phyloP scores from a whole-genome alignment of 1,140 invertebrate genomes.

The Drosophila neocordata region DNA sequence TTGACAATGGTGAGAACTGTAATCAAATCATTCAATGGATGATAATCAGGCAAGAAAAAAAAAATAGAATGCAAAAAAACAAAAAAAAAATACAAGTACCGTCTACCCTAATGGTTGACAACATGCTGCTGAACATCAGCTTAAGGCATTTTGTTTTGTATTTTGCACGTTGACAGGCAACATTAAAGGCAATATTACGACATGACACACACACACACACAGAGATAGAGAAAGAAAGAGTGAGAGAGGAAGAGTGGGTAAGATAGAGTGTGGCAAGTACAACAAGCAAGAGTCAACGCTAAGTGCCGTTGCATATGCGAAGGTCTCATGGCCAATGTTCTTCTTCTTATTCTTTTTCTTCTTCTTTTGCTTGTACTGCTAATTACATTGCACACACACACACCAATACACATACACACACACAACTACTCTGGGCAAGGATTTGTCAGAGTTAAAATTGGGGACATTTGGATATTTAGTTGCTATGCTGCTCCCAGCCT shows the following conservation, averaged over 20 bases:
- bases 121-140: neutral
- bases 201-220: neutral
- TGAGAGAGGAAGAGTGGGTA: too few species aligned
- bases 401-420: neutral
- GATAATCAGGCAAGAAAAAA: neutral
- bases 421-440: too few species aligned
- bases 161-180: constrained; percentile 6
- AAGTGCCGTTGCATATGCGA: constrained; percentile 41
- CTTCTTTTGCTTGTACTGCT: constrained; percentile 27
- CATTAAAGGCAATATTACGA: constrained; percentile 1
- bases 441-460: too few species aligned
- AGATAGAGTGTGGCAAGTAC: neutral
- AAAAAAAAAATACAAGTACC: neutral
- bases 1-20: neutral
- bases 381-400: constrained; percentile 63
- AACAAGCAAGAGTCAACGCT: constrained; percentile 7
- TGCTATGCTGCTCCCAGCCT: too few species aligned
- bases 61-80: neutral
- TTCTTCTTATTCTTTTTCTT: neutral
- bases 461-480: too few species aligned
- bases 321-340: constrained; percentile 21
- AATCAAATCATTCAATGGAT: constrained; percentile 1
- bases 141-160: neutral
- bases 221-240: too few species aligned
- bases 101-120: neutral